Evolutionary conservation across 2,797 vertebrate genomes (phyloP), one percentile per base, ranked within the genome.

Genomic region (Kryptopterus vitreolus): DNA sequence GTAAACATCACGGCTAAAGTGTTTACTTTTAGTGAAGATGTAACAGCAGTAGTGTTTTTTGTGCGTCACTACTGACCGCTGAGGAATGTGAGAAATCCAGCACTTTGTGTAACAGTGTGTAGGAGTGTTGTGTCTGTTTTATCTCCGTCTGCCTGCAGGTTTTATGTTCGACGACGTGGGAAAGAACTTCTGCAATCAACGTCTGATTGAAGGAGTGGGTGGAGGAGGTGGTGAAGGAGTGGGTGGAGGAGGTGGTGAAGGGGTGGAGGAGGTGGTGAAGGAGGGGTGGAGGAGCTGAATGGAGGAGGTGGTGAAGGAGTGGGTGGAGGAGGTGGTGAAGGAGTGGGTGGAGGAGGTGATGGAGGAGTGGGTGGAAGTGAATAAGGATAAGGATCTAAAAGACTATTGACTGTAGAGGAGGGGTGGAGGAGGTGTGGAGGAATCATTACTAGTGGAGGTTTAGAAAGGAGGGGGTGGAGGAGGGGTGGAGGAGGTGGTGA

Each of bases 401-500:
- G 31, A 2, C 50, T 57, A 52, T 78, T 59, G 43, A 53, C 55
- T 62, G 22, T n/a, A n/a, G n/a, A n/a, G n/a, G n/a, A n/a, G n/a
- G n/a, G n/a, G n/a, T n/a, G n/a, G n/a, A n/a, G n/a, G n/a, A n/a
- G n/a, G n/a, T n/a, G n/a, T n/a, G n/a, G n/a, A n/a, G n/a, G n/a
- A n/a, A 89, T 86, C 85, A 15, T 82, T 79, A 53, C 35, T 15
- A 73, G 86, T 81, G 79, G 88, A 88, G 82, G 83, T 87, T 87
- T 87, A 78, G 69, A 91, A 91, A 93, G 87, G 90, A n/a, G n/a
- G n/a, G n/a, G n/a, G n/a, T n/a, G n/a, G n/a, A n/a, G n/a, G n/a
- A n/a, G n/a, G n/a, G n/a, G n/a, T n/a, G n/a, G n/a, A n/a, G n/a
- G n/a, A n/a, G n/a, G n/a, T n/a, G n/a, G n/a, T n/a, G n/a, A n/a